Base-by-base conservation (phyloP, 2,113 vertebrate genomes). In the Gorsachius goisagi region DNA sequence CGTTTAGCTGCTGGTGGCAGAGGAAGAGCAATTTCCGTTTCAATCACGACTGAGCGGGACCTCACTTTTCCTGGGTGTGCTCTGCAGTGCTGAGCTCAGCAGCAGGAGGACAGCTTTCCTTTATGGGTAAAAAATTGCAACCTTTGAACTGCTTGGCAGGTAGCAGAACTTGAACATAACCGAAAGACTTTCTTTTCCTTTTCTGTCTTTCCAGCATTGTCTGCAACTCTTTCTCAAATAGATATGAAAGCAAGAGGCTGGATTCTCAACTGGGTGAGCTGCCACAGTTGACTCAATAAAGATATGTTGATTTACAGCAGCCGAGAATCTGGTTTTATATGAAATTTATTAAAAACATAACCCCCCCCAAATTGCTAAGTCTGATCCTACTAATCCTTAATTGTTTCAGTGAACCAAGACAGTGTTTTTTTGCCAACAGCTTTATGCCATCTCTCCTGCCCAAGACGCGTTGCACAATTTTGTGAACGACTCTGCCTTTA, bases 41-140 rank as follows among this genome's bases (percentile, higher is more conserved):
- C 28, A 49, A 88, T 79, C 49, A 93, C 11, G 16, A 75, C 15
- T 3, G 16, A 59, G 60, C 30, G 53, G 75, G 85, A 41, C 88
- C 39, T 32, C 9, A 13, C 50, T 55, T 68, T 69, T 45, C 30
- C 81, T 85, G 77, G 41, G 67, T 68, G 53, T 15, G 3, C 81
- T 68, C 39, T 32, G 68, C 21, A 44, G 67, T 23, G 84, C 94
- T 73, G 94, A 95, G 58, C 90, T 92, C 77, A 72, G 94, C 91
- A 83, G 71, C 53, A 91, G 39, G 16, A 37, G 50, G 55, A 58
- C 60, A 82, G 22, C 21, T 94, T 96, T 82, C 37, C 44, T 91
- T 39, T 33, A 9, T 0, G 0, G 56, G 18, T 63, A 28, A 78
- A 71, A 63, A 59, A 35, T 19, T 7, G 19, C 78, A 90, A 8